A percentile compares a stretch with the other conserved stretches of the same genome.
Conservation (phyloP, 1,140 invertebrate species). For the Drosophila lacertosa region DNA sequence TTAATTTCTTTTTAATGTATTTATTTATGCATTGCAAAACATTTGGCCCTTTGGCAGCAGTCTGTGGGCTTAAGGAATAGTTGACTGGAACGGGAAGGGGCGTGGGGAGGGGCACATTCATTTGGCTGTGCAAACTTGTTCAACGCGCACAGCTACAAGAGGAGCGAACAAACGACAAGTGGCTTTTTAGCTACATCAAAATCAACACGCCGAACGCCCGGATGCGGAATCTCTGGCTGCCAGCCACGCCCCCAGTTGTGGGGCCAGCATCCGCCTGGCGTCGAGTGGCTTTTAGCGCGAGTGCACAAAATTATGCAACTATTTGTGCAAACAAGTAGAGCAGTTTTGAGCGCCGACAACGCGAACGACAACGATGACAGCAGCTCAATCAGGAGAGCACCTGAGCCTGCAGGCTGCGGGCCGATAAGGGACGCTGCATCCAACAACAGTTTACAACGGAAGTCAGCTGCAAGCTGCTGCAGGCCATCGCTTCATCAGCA, state of each 20-base stretch:
- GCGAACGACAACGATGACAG: slow-evolving; percentile 25
- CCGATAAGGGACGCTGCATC: neutral
- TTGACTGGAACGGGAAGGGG: neutral
- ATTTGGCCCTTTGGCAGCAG: slow-evolving; percentile 54
- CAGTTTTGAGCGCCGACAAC: slow-evolving; percentile 6
- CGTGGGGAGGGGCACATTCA: slow-evolving; percentile 50
- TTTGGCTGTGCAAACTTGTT: slow-evolving; percentile 78
- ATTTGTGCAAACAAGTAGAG: slow-evolving; percentile 65
- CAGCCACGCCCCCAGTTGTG: neutral
- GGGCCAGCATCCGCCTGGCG: neutral
- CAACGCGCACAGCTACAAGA: slow-evolving; percentile 72
- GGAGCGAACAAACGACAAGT: slow-evolving; percentile 62
- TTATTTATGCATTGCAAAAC: slow-evolving; percentile 76
- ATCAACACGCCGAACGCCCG: slow-evolving; percentile 60
- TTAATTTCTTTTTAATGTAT: slow-evolving; percentile 79
- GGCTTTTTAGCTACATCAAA: slow-evolving; percentile 80
- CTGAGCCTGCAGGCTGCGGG: neutral
- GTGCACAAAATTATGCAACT: slow-evolving; percentile 74
- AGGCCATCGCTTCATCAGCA: slow-evolving; percentile 10
- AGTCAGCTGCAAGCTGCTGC: slow-evolving; percentile 17
- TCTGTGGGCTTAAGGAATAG: neutral
- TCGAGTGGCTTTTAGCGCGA: slow-evolving; percentile 67
- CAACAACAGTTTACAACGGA: slow-evolving; percentile 32
- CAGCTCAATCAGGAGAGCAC: slow-evolving; percentile 44
- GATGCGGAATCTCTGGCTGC: slow-evolving; percentile 5